Evolutionary conservation across 2,797 vertebrate genomes (phyloP).

Genomic region (Lepilemur septentrionalis): DNA sequence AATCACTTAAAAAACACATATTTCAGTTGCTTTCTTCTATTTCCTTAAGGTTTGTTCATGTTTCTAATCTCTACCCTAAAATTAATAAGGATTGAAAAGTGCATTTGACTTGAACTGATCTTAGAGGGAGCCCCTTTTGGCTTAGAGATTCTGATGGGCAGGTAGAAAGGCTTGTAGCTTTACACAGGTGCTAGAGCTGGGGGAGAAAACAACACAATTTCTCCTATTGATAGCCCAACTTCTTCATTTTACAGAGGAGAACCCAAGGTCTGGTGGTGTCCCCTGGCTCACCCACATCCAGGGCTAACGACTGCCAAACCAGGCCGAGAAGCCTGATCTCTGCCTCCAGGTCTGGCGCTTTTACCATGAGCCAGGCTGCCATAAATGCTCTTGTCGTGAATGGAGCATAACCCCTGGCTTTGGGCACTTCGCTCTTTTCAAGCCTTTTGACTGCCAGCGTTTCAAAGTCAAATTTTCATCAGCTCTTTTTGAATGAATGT

Average conservation of each 20-base stretch:
- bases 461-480: constrained; percentile 25
- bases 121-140: not conserved
- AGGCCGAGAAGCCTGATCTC: not conserved
- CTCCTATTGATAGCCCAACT: not conserved
- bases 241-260: not conserved
- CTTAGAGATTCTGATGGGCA: not conserved
- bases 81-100: not conserved
- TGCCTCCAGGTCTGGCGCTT: not conserved
- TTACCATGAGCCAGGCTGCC: not conserved
- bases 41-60: constrained; percentile 43
- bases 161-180: not conserved
- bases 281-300: not conserved
- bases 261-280: not conserved
- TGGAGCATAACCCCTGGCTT: not conserved
- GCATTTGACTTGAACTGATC: not conserved
- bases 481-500: constrained; percentile 34
- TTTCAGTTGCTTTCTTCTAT: constrained; percentile 24
- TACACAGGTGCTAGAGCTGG: not conserved
- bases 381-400: not conserved
- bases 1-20: constrained; percentile 46
- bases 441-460: constrained; percentile 2
- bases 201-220: not conserved
- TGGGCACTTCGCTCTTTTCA: constrained; percentile 12
- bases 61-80: constrained; percentile 57
- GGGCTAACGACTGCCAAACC: not conserved